Percentiles rank a stretch among this genome's conserved stretches.
Conservation (phyloP, 2,113 vertebrate species). For the Diphyllodes magnificus region DNA sequence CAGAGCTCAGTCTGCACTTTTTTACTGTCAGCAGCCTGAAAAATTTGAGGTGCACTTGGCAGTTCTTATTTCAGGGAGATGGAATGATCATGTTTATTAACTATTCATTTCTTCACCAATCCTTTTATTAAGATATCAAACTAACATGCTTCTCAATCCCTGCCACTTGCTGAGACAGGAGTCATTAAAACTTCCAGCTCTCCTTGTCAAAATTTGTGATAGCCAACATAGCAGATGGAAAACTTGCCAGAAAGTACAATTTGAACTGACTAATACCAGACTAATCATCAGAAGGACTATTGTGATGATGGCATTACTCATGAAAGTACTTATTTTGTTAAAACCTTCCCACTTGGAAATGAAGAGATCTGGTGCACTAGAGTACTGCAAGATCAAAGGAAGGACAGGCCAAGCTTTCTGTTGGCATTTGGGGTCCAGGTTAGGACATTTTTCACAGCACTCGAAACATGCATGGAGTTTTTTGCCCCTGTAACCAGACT, state of each 20-base stretch:
- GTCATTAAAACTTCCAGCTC: not conserved
- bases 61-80: not conserved
- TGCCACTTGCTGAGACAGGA: not conserved
- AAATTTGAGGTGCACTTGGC: not conserved
- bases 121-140: not conserved
- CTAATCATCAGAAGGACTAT: not conserved
- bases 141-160: not conserved
- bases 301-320: conserved; percentile 3
- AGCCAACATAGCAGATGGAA: not conserved
- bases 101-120: not conserved
- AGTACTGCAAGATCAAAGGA: not conserved
- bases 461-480: not conserved
- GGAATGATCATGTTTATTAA: not conserved
- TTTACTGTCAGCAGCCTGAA: not conserved
- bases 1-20: not conserved
- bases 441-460: not conserved
- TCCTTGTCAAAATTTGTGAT: not conserved
- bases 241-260: not conserved
- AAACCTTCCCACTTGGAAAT: not conserved
- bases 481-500: not conserved
- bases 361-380: not conserved
- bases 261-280: conserved; percentile 16
- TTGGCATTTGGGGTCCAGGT: not conserved
- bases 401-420: not conserved
- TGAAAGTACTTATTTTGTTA: not conserved